phyloP scores from a whole-genome alignment of 1,140 invertebrate species.

The Cepaea nemoralis region DNA sequence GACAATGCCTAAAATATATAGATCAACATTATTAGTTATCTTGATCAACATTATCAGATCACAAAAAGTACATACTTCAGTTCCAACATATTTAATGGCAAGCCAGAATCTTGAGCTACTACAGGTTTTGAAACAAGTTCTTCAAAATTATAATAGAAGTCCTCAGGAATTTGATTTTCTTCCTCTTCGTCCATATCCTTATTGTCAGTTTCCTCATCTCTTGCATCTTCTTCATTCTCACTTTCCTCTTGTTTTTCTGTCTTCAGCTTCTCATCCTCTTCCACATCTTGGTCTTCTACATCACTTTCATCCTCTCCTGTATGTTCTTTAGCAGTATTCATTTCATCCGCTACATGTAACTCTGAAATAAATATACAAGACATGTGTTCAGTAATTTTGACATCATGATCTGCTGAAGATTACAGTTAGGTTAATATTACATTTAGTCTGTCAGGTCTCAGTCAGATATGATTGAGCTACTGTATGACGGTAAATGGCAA shows the following conservation, averaged over 20 bases:
- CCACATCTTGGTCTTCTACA: conserved; percentile 15
- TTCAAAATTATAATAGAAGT: conserved; percentile 70
- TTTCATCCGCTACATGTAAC: conserved; percentile 26
- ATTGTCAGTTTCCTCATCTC: conserved; percentile 13
- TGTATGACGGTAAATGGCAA: no score
- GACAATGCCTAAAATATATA: no score
- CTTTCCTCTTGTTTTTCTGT: conserved; percentile 27
- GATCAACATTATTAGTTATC: neutral
- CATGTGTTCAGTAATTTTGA: neutral
- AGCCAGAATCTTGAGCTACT: conserved; percentile 65
- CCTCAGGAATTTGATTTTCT: conserved; percentile 60
- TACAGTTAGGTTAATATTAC: no score
- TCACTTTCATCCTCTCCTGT: conserved; percentile 40
- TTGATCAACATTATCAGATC: neutral
- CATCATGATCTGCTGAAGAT: no score
- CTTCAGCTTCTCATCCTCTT: conserved; percentile 30
- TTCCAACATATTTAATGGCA: conserved; percentile 65
- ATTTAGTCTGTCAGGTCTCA: no score
- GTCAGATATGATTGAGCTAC: no score
- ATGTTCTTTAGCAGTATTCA: conserved; percentile 28
- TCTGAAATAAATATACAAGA: neutral
- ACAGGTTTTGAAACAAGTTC: conserved; percentile 60
- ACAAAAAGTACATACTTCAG: conserved; percentile 54
- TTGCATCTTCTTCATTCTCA: conserved; percentile 33
- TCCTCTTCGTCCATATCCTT: conserved; percentile 50